A percentile compares a stretch with the other conserved stretches of the same genome.
Conservation (phyloP, 2,797 vertebrate genomes). For the Alauda arvensis region DNA sequence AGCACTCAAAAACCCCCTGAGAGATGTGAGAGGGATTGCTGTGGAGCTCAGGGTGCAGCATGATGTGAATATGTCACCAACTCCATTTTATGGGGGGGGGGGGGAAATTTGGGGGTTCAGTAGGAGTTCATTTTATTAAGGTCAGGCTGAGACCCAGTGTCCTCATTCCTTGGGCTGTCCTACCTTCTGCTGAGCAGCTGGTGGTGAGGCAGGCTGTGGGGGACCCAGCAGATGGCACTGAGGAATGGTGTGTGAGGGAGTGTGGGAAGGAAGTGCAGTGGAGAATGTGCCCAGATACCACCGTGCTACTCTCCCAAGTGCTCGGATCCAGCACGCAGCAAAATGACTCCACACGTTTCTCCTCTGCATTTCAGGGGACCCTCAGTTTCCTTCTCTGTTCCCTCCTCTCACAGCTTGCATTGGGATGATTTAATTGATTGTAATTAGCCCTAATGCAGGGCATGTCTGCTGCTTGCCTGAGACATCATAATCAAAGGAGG, state of each 20-base stretch:
- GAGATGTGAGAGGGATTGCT: background rate
- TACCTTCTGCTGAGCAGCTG: conserved; percentile 35
- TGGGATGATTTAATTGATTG: background rate
- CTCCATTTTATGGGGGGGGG: rapidly evolving
- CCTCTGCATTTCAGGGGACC: background rate
- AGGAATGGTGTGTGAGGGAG: conserved; percentile 9
- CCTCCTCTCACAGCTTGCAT: background rate
- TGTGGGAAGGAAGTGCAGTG: conserved; percentile 22
- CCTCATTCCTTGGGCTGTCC: background rate
- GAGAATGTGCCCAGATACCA: background rate
- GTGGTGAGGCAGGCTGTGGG: background rate
- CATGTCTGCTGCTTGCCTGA: background rate
- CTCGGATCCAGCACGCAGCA: background rate
- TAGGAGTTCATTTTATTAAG: background rate
- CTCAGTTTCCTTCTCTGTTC: background rate
- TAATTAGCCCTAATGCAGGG: background rate
- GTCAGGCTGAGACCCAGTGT: background rate
- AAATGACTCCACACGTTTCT: background rate
- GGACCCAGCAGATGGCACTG: conserved; percentile 18
- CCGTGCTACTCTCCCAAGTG: background rate
- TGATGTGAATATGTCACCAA: background rate
- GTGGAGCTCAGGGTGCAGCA: background rate
- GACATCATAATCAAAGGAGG: background rate
- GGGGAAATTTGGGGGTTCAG: background rate
- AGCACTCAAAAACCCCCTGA: background rate